These are phyloP conservation scores for Lobophora halterata DNA, from an alignment of 2,888 invertebrate genomes.

Conservation along the genomic window DNA sequence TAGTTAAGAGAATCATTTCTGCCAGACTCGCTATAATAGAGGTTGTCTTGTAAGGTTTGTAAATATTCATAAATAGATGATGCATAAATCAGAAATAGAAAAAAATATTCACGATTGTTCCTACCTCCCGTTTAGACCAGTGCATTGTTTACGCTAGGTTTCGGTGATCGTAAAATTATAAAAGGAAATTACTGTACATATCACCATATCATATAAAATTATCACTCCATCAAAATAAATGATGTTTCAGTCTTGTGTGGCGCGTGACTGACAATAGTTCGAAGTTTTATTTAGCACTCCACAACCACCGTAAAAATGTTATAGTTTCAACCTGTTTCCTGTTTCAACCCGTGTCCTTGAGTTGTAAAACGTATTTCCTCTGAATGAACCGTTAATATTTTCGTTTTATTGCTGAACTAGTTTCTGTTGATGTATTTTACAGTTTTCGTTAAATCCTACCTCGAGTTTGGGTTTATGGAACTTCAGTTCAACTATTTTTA, in stretches of 20 bases:
- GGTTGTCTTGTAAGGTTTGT: too few species aligned
- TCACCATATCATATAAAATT: too few species aligned
- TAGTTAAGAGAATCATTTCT: too few species aligned
- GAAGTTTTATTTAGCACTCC: conserved; percentile 19
- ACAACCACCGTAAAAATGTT: conserved; percentile 12
- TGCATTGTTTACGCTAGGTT: too few species aligned
- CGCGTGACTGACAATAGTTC: conserved; percentile 21
- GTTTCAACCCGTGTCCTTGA: conserved; percentile 22
- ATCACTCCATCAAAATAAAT: conserved; percentile 8
- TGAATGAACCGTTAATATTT: conserved; percentile 16
- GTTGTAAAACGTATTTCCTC: conserved; percentile 18
- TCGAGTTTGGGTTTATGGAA: conserved; percentile 8
- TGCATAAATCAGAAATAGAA: too few species aligned
- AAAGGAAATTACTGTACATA: too few species aligned
- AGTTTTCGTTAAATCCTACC: conserved; percentile 6
- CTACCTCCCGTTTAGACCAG: too few species aligned
- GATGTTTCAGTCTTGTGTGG: conserved; percentile 5
- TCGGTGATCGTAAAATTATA: too few species aligned
- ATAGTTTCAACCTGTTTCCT: conserved; percentile 14
- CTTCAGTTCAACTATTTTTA: too few species aligned
- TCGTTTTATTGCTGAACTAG: conserved; percentile 16
- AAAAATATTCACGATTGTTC: too few species aligned
- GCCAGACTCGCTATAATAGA: too few species aligned
- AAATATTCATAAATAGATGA: too few species aligned
- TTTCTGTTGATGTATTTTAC: conserved; percentile 16